phyloP scores from a whole-genome alignment of 2,113 vertebrate species.

The Glareola pratincola region DNA sequence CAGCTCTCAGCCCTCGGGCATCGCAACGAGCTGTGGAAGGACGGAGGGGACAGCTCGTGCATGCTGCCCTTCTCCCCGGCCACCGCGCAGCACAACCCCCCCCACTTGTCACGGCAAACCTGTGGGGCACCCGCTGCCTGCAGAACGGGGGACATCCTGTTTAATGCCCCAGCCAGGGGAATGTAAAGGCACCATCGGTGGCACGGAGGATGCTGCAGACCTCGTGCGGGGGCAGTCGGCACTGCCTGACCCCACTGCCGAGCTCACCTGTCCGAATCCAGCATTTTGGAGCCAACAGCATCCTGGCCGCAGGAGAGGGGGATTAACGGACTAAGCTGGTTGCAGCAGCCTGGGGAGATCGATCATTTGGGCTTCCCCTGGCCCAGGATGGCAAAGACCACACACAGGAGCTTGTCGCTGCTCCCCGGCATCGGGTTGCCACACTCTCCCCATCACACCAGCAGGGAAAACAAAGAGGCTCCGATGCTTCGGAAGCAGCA shows the following conservation, averaged over 20 bases:
- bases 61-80: neutral
- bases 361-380: accelerated
- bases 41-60: neutral
- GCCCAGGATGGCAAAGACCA: neutral
- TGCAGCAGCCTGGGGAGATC: neutral
- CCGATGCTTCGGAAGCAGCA: accelerated
- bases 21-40: neutral
- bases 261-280: neutral
- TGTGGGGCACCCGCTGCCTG: neutral
- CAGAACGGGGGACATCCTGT: accelerated
- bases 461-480: neutral
- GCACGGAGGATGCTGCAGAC: neutral
- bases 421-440: neutral
- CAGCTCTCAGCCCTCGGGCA: neutral
- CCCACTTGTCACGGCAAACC: neutral
- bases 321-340: neutral
- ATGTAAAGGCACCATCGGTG: neutral
- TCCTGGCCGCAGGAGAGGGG: neutral
- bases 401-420: neutral
- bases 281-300: neutral
- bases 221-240: accelerated
- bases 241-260: accelerated
- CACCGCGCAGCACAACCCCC: accelerated
- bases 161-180: neutral
- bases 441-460: accelerated